phyloP scores from a whole-genome alignment of 2,888 invertebrate species.

The Luffia ferchaultella region DNA sequence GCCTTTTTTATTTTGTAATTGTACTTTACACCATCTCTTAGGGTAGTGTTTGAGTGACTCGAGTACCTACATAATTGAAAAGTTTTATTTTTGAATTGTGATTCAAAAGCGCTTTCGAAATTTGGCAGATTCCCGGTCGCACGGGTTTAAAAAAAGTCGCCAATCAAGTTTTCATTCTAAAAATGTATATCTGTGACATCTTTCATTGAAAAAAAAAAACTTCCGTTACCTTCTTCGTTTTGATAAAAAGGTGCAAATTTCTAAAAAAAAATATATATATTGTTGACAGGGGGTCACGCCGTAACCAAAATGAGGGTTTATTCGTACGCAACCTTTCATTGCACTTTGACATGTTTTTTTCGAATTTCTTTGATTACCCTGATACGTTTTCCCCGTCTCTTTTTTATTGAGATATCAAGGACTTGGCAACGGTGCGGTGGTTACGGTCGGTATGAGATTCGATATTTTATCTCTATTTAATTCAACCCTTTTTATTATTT shows the following conservation, averaged over 20 bases:
- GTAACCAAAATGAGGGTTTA: slow-evolving; percentile 58
- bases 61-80: neutral
- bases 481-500: slow-evolving; percentile 6
- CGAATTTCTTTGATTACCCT: slow-evolving; percentile 44
- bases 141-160: slow-evolving; percentile 34
- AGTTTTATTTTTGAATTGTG: neutral
- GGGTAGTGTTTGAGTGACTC: too few relatives aligned
- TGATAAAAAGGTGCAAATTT: slow-evolving; percentile 48
- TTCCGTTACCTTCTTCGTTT: slow-evolving; percentile 45
- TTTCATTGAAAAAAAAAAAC: slow-evolving; percentile 31
- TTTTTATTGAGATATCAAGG: slow-evolving; percentile 53
- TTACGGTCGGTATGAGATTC: slow-evolving; percentile 19
- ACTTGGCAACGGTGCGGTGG: slow-evolving; percentile 52
- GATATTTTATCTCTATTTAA: neutral
- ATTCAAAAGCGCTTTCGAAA: neutral
- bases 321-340: slow-evolving; percentile 51
- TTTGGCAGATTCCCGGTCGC: neutral
- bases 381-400: slow-evolving; percentile 31
- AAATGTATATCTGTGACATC: slow-evolving; percentile 49
- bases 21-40: too few relatives aligned
- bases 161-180: slow-evolving; percentile 62
- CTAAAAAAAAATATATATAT: slow-evolving; percentile 41
- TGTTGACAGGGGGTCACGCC: slow-evolving; percentile 64
- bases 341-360: slow-evolving; percentile 58
- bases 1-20: too few relatives aligned